Conservation (phyloP, 2,797 vertebrate genomes). For the Carapus acus region DNA sequence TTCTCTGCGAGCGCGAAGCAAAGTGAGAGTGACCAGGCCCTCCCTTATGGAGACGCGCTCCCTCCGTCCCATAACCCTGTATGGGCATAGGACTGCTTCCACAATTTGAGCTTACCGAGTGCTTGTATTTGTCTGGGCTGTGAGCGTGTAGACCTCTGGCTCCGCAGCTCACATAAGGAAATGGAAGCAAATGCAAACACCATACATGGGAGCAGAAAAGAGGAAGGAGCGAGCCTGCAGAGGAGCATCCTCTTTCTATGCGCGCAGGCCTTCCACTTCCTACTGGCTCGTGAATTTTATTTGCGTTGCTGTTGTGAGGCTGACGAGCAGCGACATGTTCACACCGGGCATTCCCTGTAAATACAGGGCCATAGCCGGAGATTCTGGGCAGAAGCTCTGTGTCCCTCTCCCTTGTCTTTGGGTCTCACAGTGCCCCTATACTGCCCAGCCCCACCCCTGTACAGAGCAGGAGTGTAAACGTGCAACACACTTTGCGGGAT, state of each 20-base stretch:
- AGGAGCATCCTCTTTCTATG: constrained; percentile 23
- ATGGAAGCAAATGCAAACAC: constrained; percentile 47
- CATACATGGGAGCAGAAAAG: constrained; percentile 61
- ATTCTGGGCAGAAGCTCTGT: too few relatives aligned
- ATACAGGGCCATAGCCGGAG: too few relatives aligned
- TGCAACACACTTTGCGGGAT: too few relatives aligned
- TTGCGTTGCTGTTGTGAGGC: too few relatives aligned
- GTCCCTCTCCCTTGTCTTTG: too few relatives aligned
- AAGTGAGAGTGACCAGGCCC: constrained; percentile 14
- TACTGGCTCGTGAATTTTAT: constrained; percentile 8
- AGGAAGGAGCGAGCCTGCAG: constrained; percentile 19
- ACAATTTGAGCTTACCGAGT: constrained; percentile 35
- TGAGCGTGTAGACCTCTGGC: constrained; percentile 12
- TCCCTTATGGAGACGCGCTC: constrained; percentile 34
- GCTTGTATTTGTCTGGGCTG: constrained; percentile 42
- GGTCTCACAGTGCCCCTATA: too few relatives aligned
- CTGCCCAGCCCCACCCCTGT: too few relatives aligned
- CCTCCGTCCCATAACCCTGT: constrained; percentile 59
- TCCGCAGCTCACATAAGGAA: constrained; percentile 27
- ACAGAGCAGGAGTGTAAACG: too few relatives aligned
- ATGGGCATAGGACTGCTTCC: constrained; percentile 62
- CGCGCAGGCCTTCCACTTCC: constrained; percentile 45
- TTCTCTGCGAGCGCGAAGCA: constrained; percentile 24
- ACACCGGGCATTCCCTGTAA: too few relatives aligned
- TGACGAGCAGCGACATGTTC: too few relatives aligned